Evolutionary conservation across 2,113 vertebrate species (phyloP), one percentile per base, ranked within the genome.

Genomic region (Microcebus jonahi): DNA sequence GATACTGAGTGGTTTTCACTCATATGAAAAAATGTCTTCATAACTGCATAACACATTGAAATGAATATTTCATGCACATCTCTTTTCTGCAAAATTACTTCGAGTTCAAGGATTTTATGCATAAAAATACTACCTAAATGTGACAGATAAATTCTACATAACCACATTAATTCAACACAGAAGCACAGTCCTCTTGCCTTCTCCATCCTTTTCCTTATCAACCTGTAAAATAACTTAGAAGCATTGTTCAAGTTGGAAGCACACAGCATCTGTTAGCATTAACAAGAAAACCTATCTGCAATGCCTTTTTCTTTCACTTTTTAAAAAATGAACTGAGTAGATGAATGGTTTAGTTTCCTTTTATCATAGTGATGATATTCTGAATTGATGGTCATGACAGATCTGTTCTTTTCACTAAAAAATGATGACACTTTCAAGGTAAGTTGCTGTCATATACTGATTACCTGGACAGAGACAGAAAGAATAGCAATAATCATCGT

Each of bases 41-140:
- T 73, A 92, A 48, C 17, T 50, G 29, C 31, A 93, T 68, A 53
- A n/a, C 73, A 83, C 13, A 45, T n/a, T 80, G 59, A 82, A 89
- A 95, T 61, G 67, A 87, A 77, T 75, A 90, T 81, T 96, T 67
- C 53, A 68, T 27, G 13, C 59, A 94, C 3, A 0, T 87, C 48
- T 95, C 55, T 85, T 87, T 88, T 95, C 57, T 80, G 25, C 76
- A 92, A 87, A 96, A 95, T 90, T 83, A 92, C 50, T 93, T 96
- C 45, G 21, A 96, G 45, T 95, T 92, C 88, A 92, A 96, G 36
- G 39, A 67, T 88, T 94, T 95, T 84, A 67, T 97, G 92, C 45
- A 90, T 85, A 87, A 94, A 84, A 86, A 83, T 81, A 48, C 57
- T 79, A 77, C 70, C 73, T 91, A 88, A 95, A 93, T 90, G 86